These are phyloP conservation scores for Corticium candelabrum DNA, from an alignment of 37 sponge, comb jelly and placozoan species.

Conservation along the genomic window DNA sequence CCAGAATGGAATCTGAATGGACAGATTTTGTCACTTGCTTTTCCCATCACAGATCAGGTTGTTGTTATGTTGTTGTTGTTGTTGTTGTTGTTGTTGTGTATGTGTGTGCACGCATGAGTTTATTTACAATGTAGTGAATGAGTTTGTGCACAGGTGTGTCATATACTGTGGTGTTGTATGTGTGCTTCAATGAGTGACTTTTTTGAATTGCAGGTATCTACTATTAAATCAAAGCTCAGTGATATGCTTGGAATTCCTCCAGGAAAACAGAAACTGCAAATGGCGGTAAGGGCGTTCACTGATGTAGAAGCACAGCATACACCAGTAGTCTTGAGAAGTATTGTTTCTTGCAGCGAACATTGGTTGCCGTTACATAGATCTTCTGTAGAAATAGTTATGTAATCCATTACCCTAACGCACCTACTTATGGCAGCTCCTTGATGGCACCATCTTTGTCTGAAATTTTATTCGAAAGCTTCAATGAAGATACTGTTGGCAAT, in stretches of 20 bases:
- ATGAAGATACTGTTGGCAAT: no score
- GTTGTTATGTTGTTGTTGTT: slow-evolving; percentile 2
- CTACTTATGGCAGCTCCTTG: no score
- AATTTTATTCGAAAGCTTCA: no score
- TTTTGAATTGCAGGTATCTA: slow-evolving; percentile 51
- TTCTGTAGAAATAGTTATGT: no score
- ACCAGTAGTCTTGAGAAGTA: no score
- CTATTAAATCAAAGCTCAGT: slow-evolving; percentile 65
- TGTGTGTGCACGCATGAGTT: background rate
- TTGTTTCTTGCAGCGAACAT: no score
- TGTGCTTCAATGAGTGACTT: slow-evolving; percentile 5
- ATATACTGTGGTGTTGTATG: background rate
- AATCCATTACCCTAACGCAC: no score
- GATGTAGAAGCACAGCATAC: no score
- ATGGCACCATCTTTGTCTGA: no score
- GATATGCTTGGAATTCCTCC: slow-evolving; percentile 67
- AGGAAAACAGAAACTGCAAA: slow-evolving; percentile 86
- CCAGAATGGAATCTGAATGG: slow-evolving; percentile 76
- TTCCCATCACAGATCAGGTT: slow-evolving; percentile 77
- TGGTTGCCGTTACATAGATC: no score
- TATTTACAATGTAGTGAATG: background rate
- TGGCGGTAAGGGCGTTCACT: slow-evolving; percentile 50
- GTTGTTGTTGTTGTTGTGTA: no score
- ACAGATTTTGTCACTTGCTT: slow-evolving; percentile 51
- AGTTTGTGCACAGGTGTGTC: background rate